These are phyloP conservation scores for Campaea margaritaria DNA, from an alignment of 2,888 invertebrate genomes.

Conservation along the genomic window DNA sequence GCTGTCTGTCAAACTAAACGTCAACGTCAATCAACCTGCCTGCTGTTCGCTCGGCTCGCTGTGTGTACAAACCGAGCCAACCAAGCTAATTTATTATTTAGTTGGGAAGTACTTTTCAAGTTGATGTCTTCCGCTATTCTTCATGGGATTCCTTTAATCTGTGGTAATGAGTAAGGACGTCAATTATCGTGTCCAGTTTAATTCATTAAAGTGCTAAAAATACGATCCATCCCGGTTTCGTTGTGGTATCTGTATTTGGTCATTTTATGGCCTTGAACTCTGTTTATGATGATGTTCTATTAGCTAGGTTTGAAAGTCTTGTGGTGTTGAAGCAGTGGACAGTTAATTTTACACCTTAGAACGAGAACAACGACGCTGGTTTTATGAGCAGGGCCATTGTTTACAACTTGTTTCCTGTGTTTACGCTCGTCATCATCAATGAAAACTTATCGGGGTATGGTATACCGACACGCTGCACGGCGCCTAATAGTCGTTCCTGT, in stretches of 20 bases:
- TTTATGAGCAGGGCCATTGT: slow-evolving; percentile 73
- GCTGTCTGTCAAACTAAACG: slow-evolving; percentile 6
- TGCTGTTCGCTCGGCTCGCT: slow-evolving; percentile 6
- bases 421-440: slow-evolving; percentile 68
- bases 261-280: slow-evolving; percentile 58
- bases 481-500: slow-evolving; percentile 25
- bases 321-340: slow-evolving; percentile 49
- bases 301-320: slow-evolving; percentile 49
- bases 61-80: slow-evolving; percentile 50
- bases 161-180: slow-evolving; percentile 61
- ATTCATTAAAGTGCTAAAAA: slow-evolving; percentile 69
- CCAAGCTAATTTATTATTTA: slow-evolving; percentile 83
- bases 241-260: slow-evolving; percentile 63
- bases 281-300: slow-evolving; percentile 50
- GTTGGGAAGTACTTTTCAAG: slow-evolving; percentile 70
- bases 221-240: slow-evolving; percentile 68
- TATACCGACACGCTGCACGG: slow-evolving; percentile 40
- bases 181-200: slow-evolving; percentile 63
- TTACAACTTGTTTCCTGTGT: slow-evolving; percentile 80
- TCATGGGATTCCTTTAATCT: slow-evolving; percentile 53
- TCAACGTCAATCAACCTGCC: slow-evolving; percentile 27
- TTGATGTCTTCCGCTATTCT: slow-evolving; percentile 59
- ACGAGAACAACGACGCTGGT: slow-evolving; percentile 46
- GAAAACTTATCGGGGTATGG: slow-evolving; percentile 56
- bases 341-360: slow-evolving; percentile 50